A percentile compares a stretch with the other conserved stretches of the same genome.
phyloP scores from a whole-genome alignment of 2,113 vertebrate genomes.

The Sula dactylatra region DNA sequence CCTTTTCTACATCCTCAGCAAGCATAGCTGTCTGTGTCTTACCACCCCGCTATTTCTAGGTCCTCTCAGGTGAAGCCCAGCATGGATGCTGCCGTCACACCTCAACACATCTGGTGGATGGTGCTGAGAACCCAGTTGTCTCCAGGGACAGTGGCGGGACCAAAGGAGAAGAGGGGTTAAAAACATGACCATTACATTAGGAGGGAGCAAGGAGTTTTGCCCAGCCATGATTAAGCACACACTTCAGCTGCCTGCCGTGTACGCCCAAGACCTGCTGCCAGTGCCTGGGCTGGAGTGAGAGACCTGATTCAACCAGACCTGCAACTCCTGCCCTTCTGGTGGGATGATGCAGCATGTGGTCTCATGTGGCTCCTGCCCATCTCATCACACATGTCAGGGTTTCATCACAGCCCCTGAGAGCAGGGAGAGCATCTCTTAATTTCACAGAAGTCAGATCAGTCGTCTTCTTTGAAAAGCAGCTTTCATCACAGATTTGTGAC shows the following conservation, averaged over 20 bases:
- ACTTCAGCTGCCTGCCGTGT: neutral
- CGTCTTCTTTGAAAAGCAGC: neutral
- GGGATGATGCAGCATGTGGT: neutral
- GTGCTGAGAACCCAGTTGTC: neutral
- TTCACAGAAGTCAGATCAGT: neutral
- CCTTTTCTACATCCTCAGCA: neutral
- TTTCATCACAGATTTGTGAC: neutral
- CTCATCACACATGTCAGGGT: neutral
- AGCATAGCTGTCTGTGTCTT: neutral
- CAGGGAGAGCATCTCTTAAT: neutral
- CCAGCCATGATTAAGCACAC: neutral
- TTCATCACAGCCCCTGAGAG: neutral
- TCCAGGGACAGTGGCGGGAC: neutral
- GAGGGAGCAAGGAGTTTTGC: neutral
- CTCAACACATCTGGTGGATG: neutral
- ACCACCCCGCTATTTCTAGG: neutral
- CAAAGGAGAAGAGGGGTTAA: neutral
- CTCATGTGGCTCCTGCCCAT: neutral
- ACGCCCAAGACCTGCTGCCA: fast-evolving
- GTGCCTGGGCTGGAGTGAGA: neutral
- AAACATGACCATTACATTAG: neutral
- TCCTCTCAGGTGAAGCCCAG: neutral
- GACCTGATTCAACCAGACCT: neutral
- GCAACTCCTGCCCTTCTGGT: neutral
- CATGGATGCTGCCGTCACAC: neutral